Conservation (phyloP, 1,140 invertebrate genomes). For the Dendroctonus valens region DNA sequence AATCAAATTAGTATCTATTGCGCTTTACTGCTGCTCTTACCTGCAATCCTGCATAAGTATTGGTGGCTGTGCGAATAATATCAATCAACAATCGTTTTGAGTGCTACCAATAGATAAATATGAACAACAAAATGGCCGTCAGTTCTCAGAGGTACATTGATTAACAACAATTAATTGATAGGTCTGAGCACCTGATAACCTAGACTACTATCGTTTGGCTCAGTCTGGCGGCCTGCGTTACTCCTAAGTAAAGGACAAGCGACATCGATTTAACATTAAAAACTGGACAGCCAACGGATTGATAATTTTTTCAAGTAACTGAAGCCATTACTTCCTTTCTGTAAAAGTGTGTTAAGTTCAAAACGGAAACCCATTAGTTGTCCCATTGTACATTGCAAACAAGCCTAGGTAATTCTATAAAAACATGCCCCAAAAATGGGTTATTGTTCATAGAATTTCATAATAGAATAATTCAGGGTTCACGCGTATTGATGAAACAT, state of each 20-base stretch:
- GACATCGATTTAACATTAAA: too few species aligned
- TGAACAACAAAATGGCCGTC: constrained; percentile 42
- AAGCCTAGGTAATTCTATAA: too few species aligned
- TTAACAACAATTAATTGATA: constrained; percentile 47
- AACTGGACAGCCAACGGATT: too few species aligned
- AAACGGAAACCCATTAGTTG: too few species aligned
- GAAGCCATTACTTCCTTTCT: too few species aligned
- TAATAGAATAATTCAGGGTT: constrained; percentile 3
- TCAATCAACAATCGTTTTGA: too few species aligned
- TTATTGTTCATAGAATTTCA: constrained; percentile 16
- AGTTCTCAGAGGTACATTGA: constrained; percentile 45
- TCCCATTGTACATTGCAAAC: too few species aligned
- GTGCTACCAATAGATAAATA: constrained; percentile 4
- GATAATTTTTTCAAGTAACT: too few species aligned
- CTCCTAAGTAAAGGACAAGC: constrained; percentile 21
- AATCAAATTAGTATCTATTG: too few species aligned
- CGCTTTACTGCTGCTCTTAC: too few species aligned
- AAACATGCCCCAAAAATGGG: not conserved
- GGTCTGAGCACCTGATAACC: constrained; percentile 45
- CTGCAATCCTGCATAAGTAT: too few species aligned
- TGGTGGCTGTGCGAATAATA: not conserved
- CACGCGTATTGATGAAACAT: constrained; percentile 38
- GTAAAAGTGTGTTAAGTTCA: too few species aligned
- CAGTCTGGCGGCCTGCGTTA: constrained; percentile 36
- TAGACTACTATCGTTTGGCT: constrained; percentile 44